Evolutionary conservation across 2,888 invertebrate species (phyloP), one percentile per base, ranked within the genome.

Genomic region (Dinocampus coccinellae): DNA sequence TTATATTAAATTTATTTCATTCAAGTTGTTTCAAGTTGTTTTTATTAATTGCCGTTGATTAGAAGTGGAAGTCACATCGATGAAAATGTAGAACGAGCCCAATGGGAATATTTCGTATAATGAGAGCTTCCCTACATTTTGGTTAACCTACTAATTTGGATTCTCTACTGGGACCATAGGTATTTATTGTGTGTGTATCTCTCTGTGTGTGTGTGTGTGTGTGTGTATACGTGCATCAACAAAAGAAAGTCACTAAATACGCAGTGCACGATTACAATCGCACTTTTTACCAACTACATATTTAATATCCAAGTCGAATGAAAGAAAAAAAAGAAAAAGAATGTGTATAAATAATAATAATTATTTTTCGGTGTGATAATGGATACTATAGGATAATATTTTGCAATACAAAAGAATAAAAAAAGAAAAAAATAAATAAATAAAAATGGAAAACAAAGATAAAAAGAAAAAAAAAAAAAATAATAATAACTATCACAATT

Each of bases 151-250:
- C 58, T 75, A 79, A 79, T 79, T 73, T 74, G 62, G 74, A 75
- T 77, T 75, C 75, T 73, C 73, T 75, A 74, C 76, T 77, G 78
- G 81, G 79, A 77, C 77, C 58, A 67, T 69, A 58, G 76, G 77
- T 77, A 80, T 79, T 82, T 82, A 80, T 79, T 79, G 76, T 76
- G 73, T n/a, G n/a, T n/a, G n/a, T n/a, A n/a, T n/a, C n/a, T n/a
- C n/a, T n/a, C n/a, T n/a, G n/a, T n/a, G n/a, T n/a, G n/a, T n/a
- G n/a, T n/a, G n/a, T n/a, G n/a, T n/a, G n/a, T n/a, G n/a, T n/a
- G n/a, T n/a, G n/a, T 77, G 75, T 58, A 67, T 20, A 67, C 58
- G 16, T 57, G 24, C 55, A 42, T 26, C 34, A 42, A 29, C 20
- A n/a, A 20, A 73, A 79, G 78, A 78, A 76, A 80, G 77, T 79